A percentile compares a stretch with the other conserved stretches of the same genome.
phyloP scores from a whole-genome alignment of 2,113 vertebrate species.

The Myotis brandtii region DNA sequence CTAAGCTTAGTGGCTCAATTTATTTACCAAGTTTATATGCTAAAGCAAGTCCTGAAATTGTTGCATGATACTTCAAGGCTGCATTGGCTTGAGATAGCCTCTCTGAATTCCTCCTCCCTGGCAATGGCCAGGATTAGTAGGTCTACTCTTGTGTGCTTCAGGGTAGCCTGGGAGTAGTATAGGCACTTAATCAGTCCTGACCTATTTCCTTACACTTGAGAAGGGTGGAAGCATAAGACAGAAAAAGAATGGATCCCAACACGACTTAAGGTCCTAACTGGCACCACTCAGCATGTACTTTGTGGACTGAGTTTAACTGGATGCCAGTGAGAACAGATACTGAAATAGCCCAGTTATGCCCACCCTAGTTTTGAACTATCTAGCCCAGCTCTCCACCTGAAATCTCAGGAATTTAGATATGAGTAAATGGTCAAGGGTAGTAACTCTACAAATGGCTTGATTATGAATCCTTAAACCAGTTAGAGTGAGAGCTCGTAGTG shows the following conservation, averaged over 20 bases:
- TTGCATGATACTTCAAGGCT: neutral
- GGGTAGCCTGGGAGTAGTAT: neutral
- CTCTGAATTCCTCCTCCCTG: neutral
- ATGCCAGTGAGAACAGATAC: neutral
- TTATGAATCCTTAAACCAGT: neutral
- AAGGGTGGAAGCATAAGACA: neutral
- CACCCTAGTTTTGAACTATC: neutral
- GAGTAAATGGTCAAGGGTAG: neutral
- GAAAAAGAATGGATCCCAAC: neutral
- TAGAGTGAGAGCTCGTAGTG: neutral
- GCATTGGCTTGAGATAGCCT: neutral
- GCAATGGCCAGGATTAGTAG: neutral
- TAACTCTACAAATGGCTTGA: constrained; percentile 23
- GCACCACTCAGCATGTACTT: neutral
- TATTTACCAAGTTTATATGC: neutral
- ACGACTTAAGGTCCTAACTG: neutral
- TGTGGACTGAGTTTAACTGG: neutral
- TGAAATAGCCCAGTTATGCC: neutral
- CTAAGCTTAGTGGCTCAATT: neutral
- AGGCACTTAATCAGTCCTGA: neutral
- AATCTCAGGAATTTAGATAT: neutral
- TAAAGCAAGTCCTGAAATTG: neutral
- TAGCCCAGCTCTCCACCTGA: neutral
- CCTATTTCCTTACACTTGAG: neutral
- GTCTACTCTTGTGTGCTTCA: neutral